phyloP scores from a whole-genome alignment of 2,113 vertebrate species.

The Xiphophorus couchianus region DNA sequence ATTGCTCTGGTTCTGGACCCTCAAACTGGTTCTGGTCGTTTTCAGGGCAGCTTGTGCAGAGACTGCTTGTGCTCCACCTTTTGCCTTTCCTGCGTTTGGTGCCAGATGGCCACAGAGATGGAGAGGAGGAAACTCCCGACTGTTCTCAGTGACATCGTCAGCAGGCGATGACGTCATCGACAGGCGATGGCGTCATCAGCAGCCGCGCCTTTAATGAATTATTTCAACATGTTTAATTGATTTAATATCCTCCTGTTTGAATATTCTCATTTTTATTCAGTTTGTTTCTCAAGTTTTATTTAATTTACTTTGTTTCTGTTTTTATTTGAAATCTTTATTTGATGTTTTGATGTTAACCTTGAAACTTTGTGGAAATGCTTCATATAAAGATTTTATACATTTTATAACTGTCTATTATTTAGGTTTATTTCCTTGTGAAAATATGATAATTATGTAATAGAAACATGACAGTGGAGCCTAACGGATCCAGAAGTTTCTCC shows the following conservation, averaged over 20 bases:
- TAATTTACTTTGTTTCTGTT: too few species aligned
- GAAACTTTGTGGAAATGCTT: too few species aligned
- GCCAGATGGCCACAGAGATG: conserved; percentile 62
- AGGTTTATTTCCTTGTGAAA: too few species aligned
- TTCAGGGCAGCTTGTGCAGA: conserved; percentile 32
- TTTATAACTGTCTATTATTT: too few species aligned
- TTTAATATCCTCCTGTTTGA: neutral
- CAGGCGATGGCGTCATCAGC: neutral
- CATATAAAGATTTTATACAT: too few species aligned
- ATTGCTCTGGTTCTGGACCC: neutral
- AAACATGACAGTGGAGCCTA: too few species aligned
- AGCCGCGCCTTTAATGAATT: neutral
- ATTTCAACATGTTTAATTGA: neutral
- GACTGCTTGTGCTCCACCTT: conserved; percentile 55
- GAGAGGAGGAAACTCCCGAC: conserved; percentile 24
- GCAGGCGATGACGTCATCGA: conserved; percentile 15
- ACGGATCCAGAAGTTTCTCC: too few species aligned
- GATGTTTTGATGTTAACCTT: too few species aligned
- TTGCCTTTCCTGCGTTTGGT: conserved; percentile 57
- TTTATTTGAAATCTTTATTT: too few species aligned
- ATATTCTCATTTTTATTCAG: too few species aligned
- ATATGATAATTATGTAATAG: too few species aligned
- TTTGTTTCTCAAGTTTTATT: too few species aligned
- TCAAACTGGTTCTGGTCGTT: neutral
- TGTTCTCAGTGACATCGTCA: conserved; percentile 41